Percentiles rank a stretch among this genome's conserved stretches.
phyloP scores from a whole-genome alignment of 2,113 vertebrate species.

The Noturus placidus region DNA sequence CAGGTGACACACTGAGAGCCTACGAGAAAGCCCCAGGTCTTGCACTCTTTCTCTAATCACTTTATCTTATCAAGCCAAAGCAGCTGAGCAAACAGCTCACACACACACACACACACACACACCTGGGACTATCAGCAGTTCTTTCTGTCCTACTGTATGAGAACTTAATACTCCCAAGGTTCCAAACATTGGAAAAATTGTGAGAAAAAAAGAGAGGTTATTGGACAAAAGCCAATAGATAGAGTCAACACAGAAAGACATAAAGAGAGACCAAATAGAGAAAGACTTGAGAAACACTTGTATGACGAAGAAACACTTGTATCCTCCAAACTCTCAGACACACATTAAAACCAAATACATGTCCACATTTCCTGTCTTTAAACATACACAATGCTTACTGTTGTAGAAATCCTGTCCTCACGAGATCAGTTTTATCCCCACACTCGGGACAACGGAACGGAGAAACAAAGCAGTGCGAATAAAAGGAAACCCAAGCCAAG shows the following conservation, averaged over 20 bases:
- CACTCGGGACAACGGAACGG: neutral
- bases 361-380: neutral
- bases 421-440: slow-evolving; percentile 28
- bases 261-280: slow-evolving; percentile 19
- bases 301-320: slow-evolving; percentile 1
- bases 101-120: neutral
- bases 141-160: neutral
- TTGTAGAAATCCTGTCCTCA: slow-evolving; percentile 17
- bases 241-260: slow-evolving; percentile 57
- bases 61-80: slow-evolving; percentile 45
- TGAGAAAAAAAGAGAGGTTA: neutral
- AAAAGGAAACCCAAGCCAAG: slow-evolving; percentile 1
- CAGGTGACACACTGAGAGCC: neutral
- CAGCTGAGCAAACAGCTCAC: slow-evolving; percentile 50
- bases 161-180: neutral
- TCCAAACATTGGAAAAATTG: neutral
- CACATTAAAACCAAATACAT: neutral
- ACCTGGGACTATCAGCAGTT: neutral
- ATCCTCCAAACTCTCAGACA: neutral
- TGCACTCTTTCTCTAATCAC: slow-evolving; percentile 35
- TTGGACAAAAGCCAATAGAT: slow-evolving; percentile 57
- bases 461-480: neutral
- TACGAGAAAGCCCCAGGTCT: neutral
- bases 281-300: neutral
- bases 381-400: slow-evolving; percentile 13